These are phyloP conservation scores for Xylota sylvarum DNA, from an alignment of 2,888 invertebrate genomes.

Conservation along the genomic window DNA sequence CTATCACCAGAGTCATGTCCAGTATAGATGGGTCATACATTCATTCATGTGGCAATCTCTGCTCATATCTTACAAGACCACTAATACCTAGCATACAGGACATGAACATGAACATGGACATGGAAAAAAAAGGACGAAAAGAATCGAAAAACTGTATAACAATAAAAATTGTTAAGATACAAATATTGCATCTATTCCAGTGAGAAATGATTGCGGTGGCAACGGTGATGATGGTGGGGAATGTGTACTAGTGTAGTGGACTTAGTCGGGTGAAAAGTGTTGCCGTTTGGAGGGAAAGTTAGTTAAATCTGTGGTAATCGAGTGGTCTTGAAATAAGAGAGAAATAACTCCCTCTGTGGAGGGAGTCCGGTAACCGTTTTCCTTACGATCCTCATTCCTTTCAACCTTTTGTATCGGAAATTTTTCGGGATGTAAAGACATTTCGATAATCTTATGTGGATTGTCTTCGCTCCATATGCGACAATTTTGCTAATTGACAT, in stretches of 20 bases:
- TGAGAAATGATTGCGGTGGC: slow-evolving; percentile 53
- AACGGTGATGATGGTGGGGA: neutral
- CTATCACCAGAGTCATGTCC: slow-evolving; percentile 65
- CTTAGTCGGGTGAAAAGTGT: slow-evolving; percentile 11
- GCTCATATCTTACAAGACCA: slow-evolving; percentile 57
- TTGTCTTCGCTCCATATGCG: too few species aligned
- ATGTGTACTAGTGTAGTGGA: neutral
- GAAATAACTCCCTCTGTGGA: too few species aligned
- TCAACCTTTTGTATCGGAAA: too few species aligned
- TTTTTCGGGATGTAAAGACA: too few species aligned
- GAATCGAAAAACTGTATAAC: slow-evolving; percentile 36
- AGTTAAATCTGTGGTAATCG: too few species aligned
- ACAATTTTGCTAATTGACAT: too few species aligned
- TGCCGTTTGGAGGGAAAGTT: slow-evolving; percentile 8
- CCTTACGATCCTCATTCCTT: too few species aligned
- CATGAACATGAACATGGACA: slow-evolving; percentile 2
- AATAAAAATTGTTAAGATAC: slow-evolving; percentile 67
- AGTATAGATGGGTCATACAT: slow-evolving; percentile 63
- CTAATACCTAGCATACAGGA: slow-evolving; percentile 40
- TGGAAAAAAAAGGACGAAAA: neutral
- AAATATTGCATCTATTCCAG: slow-evolving; percentile 63
- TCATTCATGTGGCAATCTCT: slow-evolving; percentile 66
- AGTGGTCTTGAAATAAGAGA: too few species aligned
- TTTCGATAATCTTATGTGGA: too few species aligned
- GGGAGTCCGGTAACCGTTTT: too few species aligned